Evolutionary conservation across 30 jellyfish, hydroid and myxozoan genomes (phyloP).

Genomic region (Hydra vulgaris): DNA sequence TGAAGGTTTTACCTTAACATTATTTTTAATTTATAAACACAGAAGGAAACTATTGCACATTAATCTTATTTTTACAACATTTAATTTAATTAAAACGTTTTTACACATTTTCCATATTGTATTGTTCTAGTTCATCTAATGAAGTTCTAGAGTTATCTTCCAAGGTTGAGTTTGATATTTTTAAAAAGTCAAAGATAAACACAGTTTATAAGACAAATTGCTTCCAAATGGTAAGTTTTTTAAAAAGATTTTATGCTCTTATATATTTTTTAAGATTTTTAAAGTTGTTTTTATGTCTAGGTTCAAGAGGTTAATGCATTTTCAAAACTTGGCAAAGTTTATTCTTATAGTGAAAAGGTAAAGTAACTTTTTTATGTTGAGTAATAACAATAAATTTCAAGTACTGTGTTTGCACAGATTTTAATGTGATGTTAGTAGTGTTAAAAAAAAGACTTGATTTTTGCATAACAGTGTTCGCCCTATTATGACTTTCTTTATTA

Average conservation of each 20-base stretch:
- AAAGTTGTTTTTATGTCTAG: neutral
- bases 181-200: neutral
- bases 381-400: no score
- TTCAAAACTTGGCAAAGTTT: constrained; percentile 22
- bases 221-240: constrained; percentile 23
- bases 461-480: no score
- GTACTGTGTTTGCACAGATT: no score
- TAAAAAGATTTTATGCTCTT: neutral
- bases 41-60: no score
- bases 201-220: constrained; percentile 19
- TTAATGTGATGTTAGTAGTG: no score
- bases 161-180: constrained; percentile 15
- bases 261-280: neutral
- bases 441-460: no score
- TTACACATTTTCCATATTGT: no score
- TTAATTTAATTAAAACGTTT: no score
- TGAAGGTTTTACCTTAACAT: no score
- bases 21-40: no score
- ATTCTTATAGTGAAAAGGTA: constrained; percentile 6
- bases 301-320: constrained; percentile 27
- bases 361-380: neutral
- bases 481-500: no score
- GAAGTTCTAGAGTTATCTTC: constrained; percentile 28
- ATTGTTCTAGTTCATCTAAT: constrained; percentile 12
- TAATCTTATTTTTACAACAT: no score